phyloP scores from a whole-genome alignment of 2,797 vertebrate genomes.

The Vespertilio murinus region DNA sequence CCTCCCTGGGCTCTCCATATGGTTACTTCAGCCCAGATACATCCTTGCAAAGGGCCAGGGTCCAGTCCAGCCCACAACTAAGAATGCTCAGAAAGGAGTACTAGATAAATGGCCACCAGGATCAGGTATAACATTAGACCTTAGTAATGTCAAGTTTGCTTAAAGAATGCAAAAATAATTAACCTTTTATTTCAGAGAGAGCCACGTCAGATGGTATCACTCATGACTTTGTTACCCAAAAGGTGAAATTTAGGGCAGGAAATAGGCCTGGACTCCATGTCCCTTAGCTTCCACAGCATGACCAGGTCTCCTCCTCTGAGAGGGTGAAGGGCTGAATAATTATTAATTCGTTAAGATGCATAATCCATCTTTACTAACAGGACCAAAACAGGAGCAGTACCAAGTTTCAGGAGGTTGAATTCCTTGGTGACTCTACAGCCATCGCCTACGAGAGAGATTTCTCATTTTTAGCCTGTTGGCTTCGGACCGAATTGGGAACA shows the following conservation, averaged over 20 bases:
- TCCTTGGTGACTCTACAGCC: background rate
- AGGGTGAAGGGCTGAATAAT: background rate
- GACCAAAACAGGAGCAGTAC: background rate
- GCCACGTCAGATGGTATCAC: background rate
- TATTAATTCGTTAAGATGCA: background rate
- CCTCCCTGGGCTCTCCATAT: background rate
- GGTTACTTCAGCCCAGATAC: background rate
- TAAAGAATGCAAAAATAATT: constrained; percentile 45
- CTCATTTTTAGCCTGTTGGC: background rate
- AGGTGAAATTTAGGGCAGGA: constrained; percentile 30
- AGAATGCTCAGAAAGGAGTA: background rate
- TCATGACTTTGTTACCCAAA: constrained; percentile 9
- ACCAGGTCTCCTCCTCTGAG: background rate
- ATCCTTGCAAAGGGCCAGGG: background rate
- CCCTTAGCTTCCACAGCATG: background rate
- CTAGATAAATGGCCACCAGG: background rate
- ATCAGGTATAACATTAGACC: background rate
- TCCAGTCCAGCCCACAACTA: background rate
- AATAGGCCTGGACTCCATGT: background rate
- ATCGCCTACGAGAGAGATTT: background rate
- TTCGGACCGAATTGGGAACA: background rate
- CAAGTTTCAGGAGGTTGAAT: background rate
- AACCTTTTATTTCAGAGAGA: constrained; percentile 44
- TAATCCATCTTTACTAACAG: background rate
- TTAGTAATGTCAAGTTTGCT: constrained; percentile 10